Base-by-base conservation (phyloP, 2,113 vertebrate species). In the Calyptomena viridis region DNA sequence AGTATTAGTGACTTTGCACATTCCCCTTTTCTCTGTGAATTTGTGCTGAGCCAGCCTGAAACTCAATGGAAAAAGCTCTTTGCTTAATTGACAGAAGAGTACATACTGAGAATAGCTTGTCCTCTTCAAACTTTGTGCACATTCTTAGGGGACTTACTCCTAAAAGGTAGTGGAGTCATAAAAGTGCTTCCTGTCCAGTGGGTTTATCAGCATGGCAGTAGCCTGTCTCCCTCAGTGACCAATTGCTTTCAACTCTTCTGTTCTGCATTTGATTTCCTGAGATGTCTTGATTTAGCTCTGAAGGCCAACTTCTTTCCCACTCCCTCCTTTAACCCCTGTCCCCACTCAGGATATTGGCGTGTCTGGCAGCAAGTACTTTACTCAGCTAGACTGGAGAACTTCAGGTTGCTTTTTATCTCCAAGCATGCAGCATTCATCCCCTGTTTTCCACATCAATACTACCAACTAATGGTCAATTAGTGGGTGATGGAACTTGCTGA, bases 391-490 rank as follows among this genome's bases (percentile, higher is more conserved):
- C 35, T 18, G 27, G 68, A 73, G 64, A 69, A n/a, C 24, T 73
- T 68, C 22, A 33, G 73, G 44, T 21, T 92, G 75, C 25, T 80
- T 86, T 93, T 82, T 12, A 15, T 53, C 46, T 77, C 44, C 47
- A 31, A 84, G 27, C 44, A 25, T 6, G 5, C 55, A 64, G 46
- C 39, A 14, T 50, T 88, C 75, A 58, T 3, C 19, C 90, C 3
- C 71, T n/a, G 49, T 68, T 82, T 83, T 79, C 58, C 14, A 5
- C 25, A 14, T 24, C 8, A 28, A 2, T 16, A 47, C 23, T 35
- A 5, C 35, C 40, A 69, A 0, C 8, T 55, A 30, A 17, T 13
- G 49, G 39, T 35, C 44, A 69, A 23, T 20, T 0, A 47, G 40
- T 5, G 60, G 20, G 33, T 40, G 58, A 67, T 60, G 40, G 46